These are phyloP conservation scores for Holothuria scabra DNA, from an alignment of 53 echinoderm and acorn worm species.

Conservation along the genomic window DNA sequence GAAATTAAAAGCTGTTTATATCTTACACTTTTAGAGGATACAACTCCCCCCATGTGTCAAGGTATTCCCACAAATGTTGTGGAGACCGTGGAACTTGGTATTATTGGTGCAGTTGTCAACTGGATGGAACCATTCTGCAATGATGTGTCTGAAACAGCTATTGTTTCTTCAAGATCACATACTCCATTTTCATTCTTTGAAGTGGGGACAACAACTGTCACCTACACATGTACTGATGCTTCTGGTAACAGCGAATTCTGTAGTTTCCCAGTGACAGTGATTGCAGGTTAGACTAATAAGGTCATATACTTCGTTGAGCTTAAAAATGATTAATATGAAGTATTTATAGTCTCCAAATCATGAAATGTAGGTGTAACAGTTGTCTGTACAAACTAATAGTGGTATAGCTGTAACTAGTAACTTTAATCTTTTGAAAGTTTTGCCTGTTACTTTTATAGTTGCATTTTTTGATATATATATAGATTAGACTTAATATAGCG, in stretches of 20 bases:
- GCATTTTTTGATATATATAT: no score
- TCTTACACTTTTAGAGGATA: conserved; percentile 39
- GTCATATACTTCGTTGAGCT: no score
- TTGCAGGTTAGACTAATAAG: conserved; percentile 24
- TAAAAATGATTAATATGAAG: no score
- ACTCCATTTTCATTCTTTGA: conserved; percentile 52
- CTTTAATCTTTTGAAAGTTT: no score
- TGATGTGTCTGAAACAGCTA: conserved; percentile 47
- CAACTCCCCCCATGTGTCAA: conserved; percentile 29
- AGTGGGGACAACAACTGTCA: conserved; percentile 61
- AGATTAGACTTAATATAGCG: no score
- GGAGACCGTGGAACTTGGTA: conserved; percentile 36
- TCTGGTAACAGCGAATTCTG: conserved; percentile 45
- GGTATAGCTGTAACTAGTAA: no score
- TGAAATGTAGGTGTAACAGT: no score
- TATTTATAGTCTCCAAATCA: no score
- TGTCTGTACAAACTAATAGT: no score
- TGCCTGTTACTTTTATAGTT: no score
- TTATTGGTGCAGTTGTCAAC: conserved; percentile 7
- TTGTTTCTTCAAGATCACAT: conserved; percentile 39
- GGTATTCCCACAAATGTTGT: conserved; percentile 32
- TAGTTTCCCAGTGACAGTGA: conserved; percentile 45
- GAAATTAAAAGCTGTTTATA: no score
- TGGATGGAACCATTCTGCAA: conserved; percentile 17
- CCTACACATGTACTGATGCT: conserved; percentile 58